phyloP scores from a whole-genome alignment of 1,140 invertebrate species.

The Drosophila simulans region DNA sequence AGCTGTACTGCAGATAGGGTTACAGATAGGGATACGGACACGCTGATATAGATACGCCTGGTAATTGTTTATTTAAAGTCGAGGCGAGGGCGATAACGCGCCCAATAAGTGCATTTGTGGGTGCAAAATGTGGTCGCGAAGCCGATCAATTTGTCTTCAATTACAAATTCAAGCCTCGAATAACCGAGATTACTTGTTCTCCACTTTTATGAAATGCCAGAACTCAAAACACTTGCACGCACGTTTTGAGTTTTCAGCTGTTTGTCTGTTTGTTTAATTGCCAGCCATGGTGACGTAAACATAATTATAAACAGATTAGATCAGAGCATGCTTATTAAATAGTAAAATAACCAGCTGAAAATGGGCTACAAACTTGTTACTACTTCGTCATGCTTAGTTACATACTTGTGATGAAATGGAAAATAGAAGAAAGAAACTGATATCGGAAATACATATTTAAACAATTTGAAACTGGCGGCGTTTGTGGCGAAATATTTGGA shows the following conservation, averaged over 20 bases:
- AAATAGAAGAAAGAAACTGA: background rate
- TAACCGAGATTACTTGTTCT: background rate
- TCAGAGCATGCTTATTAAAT: background rate
- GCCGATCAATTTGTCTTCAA: background rate
- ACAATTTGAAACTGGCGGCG: too few relatives aligned
- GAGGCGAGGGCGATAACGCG: constrained; percentile 9
- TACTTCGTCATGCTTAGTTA: background rate
- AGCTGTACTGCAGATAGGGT: constrained; percentile 8
- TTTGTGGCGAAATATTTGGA: too few relatives aligned
- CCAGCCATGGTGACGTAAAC: constrained; percentile 9
- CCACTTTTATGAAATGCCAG: background rate
- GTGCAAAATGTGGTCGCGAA: constrained; percentile 1
- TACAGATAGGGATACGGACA: constrained; percentile 14
- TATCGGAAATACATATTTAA: too few relatives aligned
- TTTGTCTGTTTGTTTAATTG: constrained; percentile 2
- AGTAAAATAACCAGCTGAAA: background rate
- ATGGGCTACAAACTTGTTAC: constrained; percentile 9
- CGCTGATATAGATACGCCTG: constrained; percentile 25
- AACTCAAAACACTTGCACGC: background rate
- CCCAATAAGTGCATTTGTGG: constrained; percentile 7
- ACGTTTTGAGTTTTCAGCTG: background rate
- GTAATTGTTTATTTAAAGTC: constrained; percentile 29
- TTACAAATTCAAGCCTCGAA: background rate
- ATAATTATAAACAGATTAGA: constrained; percentile 25
- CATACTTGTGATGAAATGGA: background rate